Percentiles rank a stretch among this genome's conserved stretches.
Evolutionary conservation across 92 coral and sea anemone species (phyloP).

Genomic region (Paragorgia papillata): DNA sequence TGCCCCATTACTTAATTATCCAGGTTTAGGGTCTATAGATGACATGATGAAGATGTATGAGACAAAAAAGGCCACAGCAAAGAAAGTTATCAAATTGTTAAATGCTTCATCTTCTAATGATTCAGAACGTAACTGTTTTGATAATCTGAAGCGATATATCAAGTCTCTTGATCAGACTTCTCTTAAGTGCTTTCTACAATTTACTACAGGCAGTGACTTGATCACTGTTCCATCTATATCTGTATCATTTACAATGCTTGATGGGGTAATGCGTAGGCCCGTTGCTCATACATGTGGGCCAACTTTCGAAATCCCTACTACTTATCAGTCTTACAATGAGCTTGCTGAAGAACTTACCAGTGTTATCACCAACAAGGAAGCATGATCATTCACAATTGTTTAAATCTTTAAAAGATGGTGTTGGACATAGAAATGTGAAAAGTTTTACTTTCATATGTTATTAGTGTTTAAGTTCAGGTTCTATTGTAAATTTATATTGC

Average conservation of each 20-base stretch:
- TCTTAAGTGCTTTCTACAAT: slow-evolving; percentile 9
- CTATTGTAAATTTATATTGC: too few species aligned
- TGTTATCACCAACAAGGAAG: background rate
- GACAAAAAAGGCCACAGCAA: slow-evolving; percentile 16
- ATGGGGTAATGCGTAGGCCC: slow-evolving; percentile 27
- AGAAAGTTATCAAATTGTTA: slow-evolving; percentile 38
- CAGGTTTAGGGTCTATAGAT: slow-evolving; percentile 20
- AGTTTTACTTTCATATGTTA: too few species aligned
- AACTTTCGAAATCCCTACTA: slow-evolving; percentile 17
- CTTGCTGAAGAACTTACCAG: too few species aligned
- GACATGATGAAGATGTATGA: slow-evolving; percentile 26
- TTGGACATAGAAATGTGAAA: too few species aligned
- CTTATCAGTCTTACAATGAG: slow-evolving; percentile 48
- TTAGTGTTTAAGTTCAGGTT: too few species aligned
- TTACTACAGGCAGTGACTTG: slow-evolving; percentile 39
- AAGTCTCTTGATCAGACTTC: slow-evolving; percentile 34
- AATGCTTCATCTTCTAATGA: slow-evolving; percentile 10
- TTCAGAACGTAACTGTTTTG: slow-evolving; percentile 30
- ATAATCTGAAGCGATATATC: slow-evolving; percentile 29
- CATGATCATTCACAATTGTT: background rate
- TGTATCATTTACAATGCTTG: slow-evolving; percentile 17
- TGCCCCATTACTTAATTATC: slow-evolving; percentile 3
- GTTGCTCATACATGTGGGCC: slow-evolving; percentile 41
- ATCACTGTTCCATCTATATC: slow-evolving; percentile 4
- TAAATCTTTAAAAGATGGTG: too few species aligned